Conservation (phyloP, 2,113 vertebrate genomes). For the Scopus umbretta region DNA sequence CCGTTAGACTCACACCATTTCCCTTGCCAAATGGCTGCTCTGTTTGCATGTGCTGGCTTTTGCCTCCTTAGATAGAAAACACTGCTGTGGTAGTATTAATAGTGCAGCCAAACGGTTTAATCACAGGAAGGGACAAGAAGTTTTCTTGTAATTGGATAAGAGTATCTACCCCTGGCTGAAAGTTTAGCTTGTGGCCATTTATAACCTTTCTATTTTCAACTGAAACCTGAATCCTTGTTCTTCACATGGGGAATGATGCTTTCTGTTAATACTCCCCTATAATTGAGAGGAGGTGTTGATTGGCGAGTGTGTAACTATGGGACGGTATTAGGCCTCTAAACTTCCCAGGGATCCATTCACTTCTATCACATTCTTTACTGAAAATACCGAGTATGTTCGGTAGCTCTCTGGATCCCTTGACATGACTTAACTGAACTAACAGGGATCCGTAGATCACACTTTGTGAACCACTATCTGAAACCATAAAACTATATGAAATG, state of each 20-base stretch:
- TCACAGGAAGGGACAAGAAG: background rate
- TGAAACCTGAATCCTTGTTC: slow-evolving; percentile 2
- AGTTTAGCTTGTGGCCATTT: slow-evolving; percentile 11
- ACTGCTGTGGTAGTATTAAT: background rate
- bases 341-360: background rate
- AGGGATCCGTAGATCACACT: background rate
- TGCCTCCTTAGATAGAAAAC: background rate
- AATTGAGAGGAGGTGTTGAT: background rate
- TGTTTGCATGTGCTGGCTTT: background rate
- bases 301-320: background rate
- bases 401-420: background rate
- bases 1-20: background rate
- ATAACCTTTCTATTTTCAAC: slow-evolving; percentile 31
- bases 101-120: background rate
- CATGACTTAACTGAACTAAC: background rate
- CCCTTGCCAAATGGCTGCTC: background rate
- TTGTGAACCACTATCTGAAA: background rate
- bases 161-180: background rate
- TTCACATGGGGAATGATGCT: background rate
- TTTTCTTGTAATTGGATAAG: background rate
- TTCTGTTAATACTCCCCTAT: background rate
- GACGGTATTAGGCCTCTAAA: background rate
- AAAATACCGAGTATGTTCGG: background rate
- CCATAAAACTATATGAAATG: background rate
- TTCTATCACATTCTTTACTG: background rate